These are phyloP conservation scores for Pteromalus puparum DNA, from an alignment of 1,140 invertebrate genomes.

Conservation along the genomic window DNA sequence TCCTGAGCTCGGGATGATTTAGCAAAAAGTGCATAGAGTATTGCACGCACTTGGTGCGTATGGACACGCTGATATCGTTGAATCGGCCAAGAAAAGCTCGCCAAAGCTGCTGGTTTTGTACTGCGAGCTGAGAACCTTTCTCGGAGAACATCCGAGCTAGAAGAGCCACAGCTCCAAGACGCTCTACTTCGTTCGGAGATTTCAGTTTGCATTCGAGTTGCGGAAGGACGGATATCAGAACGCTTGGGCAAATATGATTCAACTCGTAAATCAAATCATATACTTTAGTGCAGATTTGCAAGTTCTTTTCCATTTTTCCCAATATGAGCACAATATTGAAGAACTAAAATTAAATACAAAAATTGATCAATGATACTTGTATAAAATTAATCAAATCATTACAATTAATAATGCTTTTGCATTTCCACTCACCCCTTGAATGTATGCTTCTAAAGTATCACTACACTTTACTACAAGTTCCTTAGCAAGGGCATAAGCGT, in stretches of 20 bases:
- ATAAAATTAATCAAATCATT: constrained; percentile 27
- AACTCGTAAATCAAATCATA: constrained; percentile 98
- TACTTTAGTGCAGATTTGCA: constrained; percentile 89
- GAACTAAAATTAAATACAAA: constrained; percentile 79
- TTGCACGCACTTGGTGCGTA: constrained; percentile 96
- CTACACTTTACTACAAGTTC: constrained; percentile 93
- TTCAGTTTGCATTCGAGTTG: constrained; percentile 96
- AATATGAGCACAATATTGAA: constrained; percentile 96
- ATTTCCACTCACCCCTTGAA: constrained; percentile 86
- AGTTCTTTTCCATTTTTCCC: constrained; percentile 90
- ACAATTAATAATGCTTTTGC: background rate
- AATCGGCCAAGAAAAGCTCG: constrained; percentile 93
- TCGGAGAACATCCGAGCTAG: constrained; percentile 98
- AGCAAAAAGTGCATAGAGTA: constrained; percentile 98
- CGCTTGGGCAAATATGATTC: constrained; percentile 93
- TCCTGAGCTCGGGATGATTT: constrained; percentile 93
- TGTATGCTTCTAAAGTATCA: constrained; percentile 94
- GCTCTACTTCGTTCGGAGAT: constrained; percentile 90
- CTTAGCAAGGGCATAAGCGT: constrained; percentile 93
- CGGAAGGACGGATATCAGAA: constrained; percentile 92
- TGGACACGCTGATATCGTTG: constrained; percentile 94
- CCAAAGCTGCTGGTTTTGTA: constrained; percentile 90
- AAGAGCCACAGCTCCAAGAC: constrained; percentile 91
- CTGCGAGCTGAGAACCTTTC: constrained; percentile 92
- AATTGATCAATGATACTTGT: background rate